These are phyloP conservation scores for Blastobasis adustella DNA, from an alignment of 2,888 invertebrate genomes.

Conservation along the genomic window DNA sequence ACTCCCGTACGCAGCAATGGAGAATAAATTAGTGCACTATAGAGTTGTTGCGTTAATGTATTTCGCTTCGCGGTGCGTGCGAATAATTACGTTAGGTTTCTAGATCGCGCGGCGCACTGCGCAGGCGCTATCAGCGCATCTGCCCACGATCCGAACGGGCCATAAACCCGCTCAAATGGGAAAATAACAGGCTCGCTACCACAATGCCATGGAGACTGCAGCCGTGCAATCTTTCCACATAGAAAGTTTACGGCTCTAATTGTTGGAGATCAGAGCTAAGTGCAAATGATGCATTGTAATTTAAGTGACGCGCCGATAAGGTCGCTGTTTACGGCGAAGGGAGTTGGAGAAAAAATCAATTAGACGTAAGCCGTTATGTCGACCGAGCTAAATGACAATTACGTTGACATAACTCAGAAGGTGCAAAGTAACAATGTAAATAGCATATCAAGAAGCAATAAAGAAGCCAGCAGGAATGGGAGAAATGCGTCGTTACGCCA, in stretches of 20 bases:
- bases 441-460: slow-evolving; percentile 4
- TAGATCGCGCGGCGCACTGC: slow-evolving; percentile 52
- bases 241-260: slow-evolving; percentile 52
- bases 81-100: slow-evolving; percentile 68
- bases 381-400: no score
- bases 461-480: slow-evolving; percentile 13
- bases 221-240: slow-evolving; percentile 53
- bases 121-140: slow-evolving; percentile 59
- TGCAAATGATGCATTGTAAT: no score
- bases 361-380: no score
- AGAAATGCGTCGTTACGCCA: slow-evolving; percentile 20
- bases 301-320: slow-evolving; percentile 20
- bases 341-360: no score
- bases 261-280: slow-evolving; percentile 25
- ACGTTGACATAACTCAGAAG: no score
- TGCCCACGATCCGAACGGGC: slow-evolving; percentile 44
- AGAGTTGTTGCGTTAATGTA: slow-evolving; percentile 2
- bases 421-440: slow-evolving; percentile 1
- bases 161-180: slow-evolving; percentile 71
- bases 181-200: slow-evolving; percentile 67
- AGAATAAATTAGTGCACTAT: neutral
- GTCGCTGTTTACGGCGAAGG: no score
- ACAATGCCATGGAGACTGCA: slow-evolving; percentile 66
- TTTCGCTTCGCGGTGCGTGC: slow-evolving; percentile 54
- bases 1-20: slow-evolving; percentile 9